A percentile compares a stretch with the other conserved stretches of the same genome.
phyloP scores from a whole-genome alignment of 2,113 vertebrate genomes.

The Aldabrachelys gigantea region DNA sequence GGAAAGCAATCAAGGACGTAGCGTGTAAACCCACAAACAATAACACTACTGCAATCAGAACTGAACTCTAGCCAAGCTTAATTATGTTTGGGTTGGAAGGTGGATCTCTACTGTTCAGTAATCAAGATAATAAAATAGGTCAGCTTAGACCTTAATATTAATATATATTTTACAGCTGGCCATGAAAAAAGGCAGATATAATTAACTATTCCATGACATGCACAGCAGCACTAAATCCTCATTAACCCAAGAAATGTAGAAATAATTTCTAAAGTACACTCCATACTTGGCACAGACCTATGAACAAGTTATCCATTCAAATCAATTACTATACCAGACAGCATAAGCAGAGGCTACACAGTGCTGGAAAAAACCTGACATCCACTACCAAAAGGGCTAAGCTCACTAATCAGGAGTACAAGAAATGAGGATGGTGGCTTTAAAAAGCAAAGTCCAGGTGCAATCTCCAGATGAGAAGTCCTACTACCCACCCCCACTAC shows the following conservation, averaged over 20 bases:
- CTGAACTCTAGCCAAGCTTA: slow-evolving; percentile 79
- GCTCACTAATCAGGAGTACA: neutral
- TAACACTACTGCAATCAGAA: slow-evolving; percentile 39
- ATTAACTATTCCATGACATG: slow-evolving; percentile 22
- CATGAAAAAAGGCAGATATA: neutral
- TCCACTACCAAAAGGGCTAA: neutral
- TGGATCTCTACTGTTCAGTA: slow-evolving; percentile 68
- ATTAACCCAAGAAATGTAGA: neutral
- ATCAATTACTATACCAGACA: neutral
- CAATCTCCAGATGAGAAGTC: rapidly evolving
- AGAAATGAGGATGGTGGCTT: neutral
- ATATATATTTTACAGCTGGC: slow-evolving; percentile 67
- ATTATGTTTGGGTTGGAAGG: slow-evolving; percentile 76
- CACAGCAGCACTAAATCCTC: neutral
- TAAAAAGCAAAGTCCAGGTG: neutral
- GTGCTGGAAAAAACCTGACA: neutral
- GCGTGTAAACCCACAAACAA: slow-evolving; percentile 57
- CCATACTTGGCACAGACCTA: neutral
- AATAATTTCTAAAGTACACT: neutral
- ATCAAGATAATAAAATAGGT: slow-evolving; percentile 67
- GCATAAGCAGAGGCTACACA: rapidly evolving
- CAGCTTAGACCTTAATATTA: slow-evolving; percentile 54
- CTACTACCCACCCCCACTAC: neutral
- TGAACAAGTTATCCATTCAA: neutral
- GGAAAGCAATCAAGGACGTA: slow-evolving; percentile 78